Percentiles rank a stretch among this genome's conserved stretches.
These are phyloP conservation scores for Struthidea cinerea DNA, from an alignment of 2,113 vertebrate genomes.

Conservation along the genomic window DNA sequence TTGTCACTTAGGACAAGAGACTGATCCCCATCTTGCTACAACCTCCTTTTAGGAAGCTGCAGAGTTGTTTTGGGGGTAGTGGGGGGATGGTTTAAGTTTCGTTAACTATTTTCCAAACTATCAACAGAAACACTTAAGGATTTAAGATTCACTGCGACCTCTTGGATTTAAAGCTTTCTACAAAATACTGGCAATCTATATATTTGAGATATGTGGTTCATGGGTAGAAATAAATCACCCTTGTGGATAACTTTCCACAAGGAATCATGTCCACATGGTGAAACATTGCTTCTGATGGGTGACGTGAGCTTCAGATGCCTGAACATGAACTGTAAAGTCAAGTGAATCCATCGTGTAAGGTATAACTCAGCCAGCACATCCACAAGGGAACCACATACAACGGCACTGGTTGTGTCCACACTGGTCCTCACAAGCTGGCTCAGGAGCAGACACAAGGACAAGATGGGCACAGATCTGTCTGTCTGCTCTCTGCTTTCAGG, in stretches of 20 bases:
- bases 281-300: not conserved
- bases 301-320: not conserved
- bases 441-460: not conserved
- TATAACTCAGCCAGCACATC: not conserved
- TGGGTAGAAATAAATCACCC: not conserved
- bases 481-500: not conserved
- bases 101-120: not conserved
- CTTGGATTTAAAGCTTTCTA: not conserved
- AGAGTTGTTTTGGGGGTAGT: fast-evolving
- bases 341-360: not conserved
- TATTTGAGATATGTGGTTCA: not conserved
- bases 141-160: not conserved
- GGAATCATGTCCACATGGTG: not conserved
- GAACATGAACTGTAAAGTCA: not conserved
- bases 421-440: fast-evolving
- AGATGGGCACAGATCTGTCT: not conserved
- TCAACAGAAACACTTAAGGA: not conserved
- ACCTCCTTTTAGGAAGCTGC: not conserved
- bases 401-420: not conserved
- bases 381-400: no score
- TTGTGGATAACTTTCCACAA: not conserved
- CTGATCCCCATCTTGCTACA: not conserved
- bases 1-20: not conserved
- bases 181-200: not conserved
- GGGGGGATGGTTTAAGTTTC: not conserved